Base-by-base conservation (phyloP, 1,140 invertebrate genomes). In the Drosophila ercepeae region DNA sequence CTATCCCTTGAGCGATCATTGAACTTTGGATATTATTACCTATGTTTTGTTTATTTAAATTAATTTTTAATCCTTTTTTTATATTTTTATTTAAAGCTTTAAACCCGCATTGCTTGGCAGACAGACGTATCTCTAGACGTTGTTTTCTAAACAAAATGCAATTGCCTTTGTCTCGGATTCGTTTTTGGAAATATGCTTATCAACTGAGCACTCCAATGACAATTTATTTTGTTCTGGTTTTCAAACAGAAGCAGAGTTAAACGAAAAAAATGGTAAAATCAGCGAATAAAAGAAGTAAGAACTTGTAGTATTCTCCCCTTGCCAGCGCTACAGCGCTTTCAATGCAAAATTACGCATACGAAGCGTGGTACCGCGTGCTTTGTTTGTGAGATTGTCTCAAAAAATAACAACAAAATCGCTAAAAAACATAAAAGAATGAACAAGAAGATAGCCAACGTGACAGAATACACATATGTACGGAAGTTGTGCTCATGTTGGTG, bases 261-360 rank as follows among this genome's bases (percentile, higher is more conserved):
- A 34, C 19, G n/a, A 32, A 46, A 50, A 58, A 71, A 68, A 48
- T 68, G 63, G 27, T 19, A 48, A 57, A 46, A 48, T 48, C 64
- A 70, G 49, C 63, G 14, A 57, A 68, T 27, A 64, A 27, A 59
- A 64, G 55, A 27, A 50, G 18, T 48, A 52, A 54, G 42, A 42
- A 61, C 73, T 55, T n/a, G n/a, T n/a, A 64, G 48, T 49, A 75
- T 72, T 50, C 67, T 54, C 59, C 46, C 41, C 53, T 45, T 57
- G 57, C 34, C 70, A 55, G 70, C 45, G 57, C 68, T 61, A 27
- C 70, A 55, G 70, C 45, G 57, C 68, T 61, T 65, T 65, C 74
- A 72, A 75, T 84, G 75, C 81, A 77, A 88, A 82, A 88, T 81
- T 88, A 88, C 82, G 77, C 82, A 88, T 81, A 88, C 82, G 82